Evolutionary conservation across 2,797 vertebrate species (phyloP), one percentile per base, ranked within the genome.

Genomic region (Cuculus canorus): DNA sequence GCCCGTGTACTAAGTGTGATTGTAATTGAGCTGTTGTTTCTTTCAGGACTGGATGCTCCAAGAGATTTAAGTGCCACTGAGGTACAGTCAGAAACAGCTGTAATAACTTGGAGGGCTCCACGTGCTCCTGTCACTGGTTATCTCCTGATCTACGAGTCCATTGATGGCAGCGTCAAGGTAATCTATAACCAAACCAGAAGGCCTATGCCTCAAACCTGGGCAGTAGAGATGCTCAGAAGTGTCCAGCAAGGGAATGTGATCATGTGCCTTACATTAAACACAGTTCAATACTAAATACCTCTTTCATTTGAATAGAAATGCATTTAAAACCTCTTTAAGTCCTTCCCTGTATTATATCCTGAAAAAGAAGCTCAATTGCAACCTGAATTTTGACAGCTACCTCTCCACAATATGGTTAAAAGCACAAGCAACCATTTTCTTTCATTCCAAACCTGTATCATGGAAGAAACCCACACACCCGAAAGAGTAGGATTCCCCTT

Each of bases 71-170:
- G 97, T 56, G 98, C 98, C 88, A 98, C 96, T 32, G 99, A 99
- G 71, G 97, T 99, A 95, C 99, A 99, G 97, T 98, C 98, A 4
- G 99, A 99, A 96, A 98, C 98, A 30, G 98, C 98, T 33, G 82
- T 98, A 96, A 97, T 99, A 64, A 98, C 97, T 2, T 99, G 99
- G 99, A 98, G 96, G 91, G 97, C 98, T 16, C 99, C 99, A 7
- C 98, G 97, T 14, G 99, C 99, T 15, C 97, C 98, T 27, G 98
- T 99, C 97, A 99, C 98, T 0, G 99, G 97, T 3, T 99, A 99
- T 97, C 98, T 99, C 77, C 98, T 99, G 81, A 99, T 98, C 97
- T 99, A 99, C 0, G 98, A 99, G 96, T 98, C 99, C 4, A 75
- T 98, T 3, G 99, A 99, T 14, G 99, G 99, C 65, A 97, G 90